Base-by-base conservation (phyloP, 1,140 invertebrate species). In the Drosophila nasuta region DNA sequence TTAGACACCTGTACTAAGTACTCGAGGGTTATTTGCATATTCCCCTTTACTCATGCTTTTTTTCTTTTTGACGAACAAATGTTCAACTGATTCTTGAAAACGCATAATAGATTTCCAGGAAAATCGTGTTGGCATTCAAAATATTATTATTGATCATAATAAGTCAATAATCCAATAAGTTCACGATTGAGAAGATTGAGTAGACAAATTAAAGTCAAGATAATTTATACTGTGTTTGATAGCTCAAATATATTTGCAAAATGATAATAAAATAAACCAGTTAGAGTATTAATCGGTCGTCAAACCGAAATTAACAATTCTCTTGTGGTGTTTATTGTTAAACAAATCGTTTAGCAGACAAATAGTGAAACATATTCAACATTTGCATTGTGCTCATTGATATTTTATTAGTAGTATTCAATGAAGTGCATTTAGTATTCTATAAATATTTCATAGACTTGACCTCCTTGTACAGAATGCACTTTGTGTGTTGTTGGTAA, bases 1-100 rank as follows among this genome's bases (percentile, higher is more conserved):
- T 65, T 65, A 51, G 38, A 56, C 62, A 65, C 13, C 51, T 65
- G 51, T 56, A 25, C 11, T 25, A n/a, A 28, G 5, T 65, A 30
- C 11, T 8, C 8, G 10, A 43, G 10, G 10, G 17, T 33, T 30
- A 54, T 54, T 43, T 65, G 35, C 15, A 25, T 49, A 33, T 11
- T 48, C 28, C 59, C 41, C 3, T 30, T 25, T n/a, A 15, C 2
- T 38, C 30, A 3, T 25, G 20, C 20, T 56, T 56, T 3, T 35
- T 35, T 10, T 3, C 5, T 35, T 17, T 38, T 56, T 15, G 6
- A 5, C 7, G 41, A 65, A 54, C 41, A 30, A 35, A 56, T 8
- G 35, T 35, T 13, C 8, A 5, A 35, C 6, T 38, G n/a, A 52
- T 52, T 52, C 20, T 7, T 49, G 8, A 49, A 49, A 10, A 0